These are phyloP conservation scores for Podilymbus podiceps DNA, from an alignment of 2,113 vertebrate genomes.

Conservation along the genomic window DNA sequence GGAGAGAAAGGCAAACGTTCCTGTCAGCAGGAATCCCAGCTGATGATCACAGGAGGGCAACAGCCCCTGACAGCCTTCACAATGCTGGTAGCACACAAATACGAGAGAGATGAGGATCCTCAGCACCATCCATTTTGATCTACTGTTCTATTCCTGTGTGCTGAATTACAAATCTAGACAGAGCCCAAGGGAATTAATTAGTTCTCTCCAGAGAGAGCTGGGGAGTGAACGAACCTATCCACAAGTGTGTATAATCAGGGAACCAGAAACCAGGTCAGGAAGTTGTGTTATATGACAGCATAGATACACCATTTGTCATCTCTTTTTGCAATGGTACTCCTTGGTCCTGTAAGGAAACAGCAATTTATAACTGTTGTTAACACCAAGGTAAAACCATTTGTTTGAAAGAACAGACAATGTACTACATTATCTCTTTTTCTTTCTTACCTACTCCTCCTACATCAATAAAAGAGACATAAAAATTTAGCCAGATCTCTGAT, in stretches of 20 bases:
- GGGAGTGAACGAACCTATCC: neutral
- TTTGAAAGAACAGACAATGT: neutral
- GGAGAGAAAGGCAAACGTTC: neutral
- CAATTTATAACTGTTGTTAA: neutral
- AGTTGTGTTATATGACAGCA: neutral
- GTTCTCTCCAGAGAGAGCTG: neutral
- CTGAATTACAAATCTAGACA: neutral
- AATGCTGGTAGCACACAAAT: neutral
- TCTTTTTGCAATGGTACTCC: neutral
- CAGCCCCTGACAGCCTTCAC: neutral
- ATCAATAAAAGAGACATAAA: neutral
- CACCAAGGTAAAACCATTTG: neutral
- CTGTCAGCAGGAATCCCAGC: neutral
- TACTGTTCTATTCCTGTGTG: neutral
- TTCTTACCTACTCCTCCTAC: neutral
- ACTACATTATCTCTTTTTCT: neutral
- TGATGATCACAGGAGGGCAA: neutral
- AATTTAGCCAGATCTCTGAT: neutral
- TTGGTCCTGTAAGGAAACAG: neutral
- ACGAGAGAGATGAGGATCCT: neutral
- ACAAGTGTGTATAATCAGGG: neutral
- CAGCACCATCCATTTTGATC: neutral
- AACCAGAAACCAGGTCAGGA: neutral
- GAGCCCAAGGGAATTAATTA: neutral
- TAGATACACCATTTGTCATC: rapidly evolving